These are phyloP conservation scores for Carcinoscorpius rotundicauda DNA, from an alignment of 1,140 invertebrate genomes.

Conservation along the genomic window DNA sequence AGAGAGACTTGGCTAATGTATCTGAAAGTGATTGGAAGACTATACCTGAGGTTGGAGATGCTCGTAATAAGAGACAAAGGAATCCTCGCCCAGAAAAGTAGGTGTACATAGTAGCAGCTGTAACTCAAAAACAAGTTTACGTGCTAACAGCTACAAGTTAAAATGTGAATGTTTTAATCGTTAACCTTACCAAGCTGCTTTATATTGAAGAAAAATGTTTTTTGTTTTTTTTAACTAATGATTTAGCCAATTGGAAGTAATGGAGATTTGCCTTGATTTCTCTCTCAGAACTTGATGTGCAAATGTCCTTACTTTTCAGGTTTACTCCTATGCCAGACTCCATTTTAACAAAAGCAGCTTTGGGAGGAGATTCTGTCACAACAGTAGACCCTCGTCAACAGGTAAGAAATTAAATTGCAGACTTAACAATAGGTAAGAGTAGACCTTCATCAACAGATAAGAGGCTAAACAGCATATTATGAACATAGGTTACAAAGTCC, in stretches of 20 bases:
- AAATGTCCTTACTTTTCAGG: slow-evolving; percentile 27
- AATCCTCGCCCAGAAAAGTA: slow-evolving; percentile 86
- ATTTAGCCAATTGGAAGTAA: no score
- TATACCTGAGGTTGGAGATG: slow-evolving; percentile 97
- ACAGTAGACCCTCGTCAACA: slow-evolving; percentile 68
- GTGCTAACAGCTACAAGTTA: no score
- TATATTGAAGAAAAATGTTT: no score
- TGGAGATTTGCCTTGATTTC: no score
- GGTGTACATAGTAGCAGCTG: slow-evolving; percentile 9
- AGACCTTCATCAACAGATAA: no score
- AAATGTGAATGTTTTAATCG: no score
- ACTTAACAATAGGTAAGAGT: neutral
- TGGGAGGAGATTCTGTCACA: slow-evolving; percentile 57
- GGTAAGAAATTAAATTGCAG: slow-evolving; percentile 18
- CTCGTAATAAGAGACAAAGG: slow-evolving; percentile 91
- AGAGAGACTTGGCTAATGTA: slow-evolving; percentile 64
- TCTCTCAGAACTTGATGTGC: no score
- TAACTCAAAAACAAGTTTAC: no score
- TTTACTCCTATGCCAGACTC: slow-evolving; percentile 97
- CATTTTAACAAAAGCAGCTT: slow-evolving; percentile 73
- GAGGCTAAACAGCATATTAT: no score
- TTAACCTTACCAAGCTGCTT: no score
- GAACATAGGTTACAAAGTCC: no score
- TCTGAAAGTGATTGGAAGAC: slow-evolving; percentile 90
- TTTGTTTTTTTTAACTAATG: no score